Conservation (phyloP, 2,797 vertebrate genomes). For the Thalassophryne amazonica region DNA sequence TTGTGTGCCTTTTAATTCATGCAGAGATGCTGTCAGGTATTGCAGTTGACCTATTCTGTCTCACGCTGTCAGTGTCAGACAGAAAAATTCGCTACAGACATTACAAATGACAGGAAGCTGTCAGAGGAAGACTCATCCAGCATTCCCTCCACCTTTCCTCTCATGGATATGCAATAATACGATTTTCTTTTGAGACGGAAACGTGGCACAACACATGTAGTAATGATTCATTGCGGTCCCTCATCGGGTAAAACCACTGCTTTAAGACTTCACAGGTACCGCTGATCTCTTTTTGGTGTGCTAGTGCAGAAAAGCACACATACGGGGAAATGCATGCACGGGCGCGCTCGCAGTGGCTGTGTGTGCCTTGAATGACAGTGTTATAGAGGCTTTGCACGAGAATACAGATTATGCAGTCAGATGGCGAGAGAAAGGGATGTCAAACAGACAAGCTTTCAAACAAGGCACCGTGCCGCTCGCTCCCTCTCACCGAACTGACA, state of each 20-base stretch:
- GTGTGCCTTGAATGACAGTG: constrained; percentile 48
- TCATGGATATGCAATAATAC: constrained; percentile 2
- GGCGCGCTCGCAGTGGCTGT: constrained; percentile 16
- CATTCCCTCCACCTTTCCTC: constrained; percentile 36
- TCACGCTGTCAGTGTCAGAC: constrained; percentile 28
- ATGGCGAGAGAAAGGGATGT: constrained; percentile 55
- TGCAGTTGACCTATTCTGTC: constrained; percentile 32
- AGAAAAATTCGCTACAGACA: constrained; percentile 57
- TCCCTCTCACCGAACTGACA: constrained; percentile 58
- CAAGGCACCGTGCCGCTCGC: constrained; percentile 48
- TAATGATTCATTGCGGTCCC: constrained; percentile 35
- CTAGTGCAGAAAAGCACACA: constrained; percentile 8
- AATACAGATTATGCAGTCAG: constrained; percentile 65
- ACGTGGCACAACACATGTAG: constrained; percentile 1
- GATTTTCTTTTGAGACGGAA: constrained; percentile 25
- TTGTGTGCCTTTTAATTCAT: constrained; percentile 39
- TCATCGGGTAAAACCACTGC: constrained; percentile 29
- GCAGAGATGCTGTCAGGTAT: constrained; percentile 35
- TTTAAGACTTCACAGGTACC: constrained; percentile 29
- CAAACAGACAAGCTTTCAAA: constrained; percentile 73
- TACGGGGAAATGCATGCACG: constrained; percentile 6
- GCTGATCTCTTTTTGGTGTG: constrained; percentile 2
- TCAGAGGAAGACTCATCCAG: constrained; percentile 45
- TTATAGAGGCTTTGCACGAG: constrained; percentile 58
- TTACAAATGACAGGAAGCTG: constrained; percentile 61